Evolutionary conservation across 2,888 invertebrate genomes (phyloP).

Genomic region (Troides aeacus): DNA sequence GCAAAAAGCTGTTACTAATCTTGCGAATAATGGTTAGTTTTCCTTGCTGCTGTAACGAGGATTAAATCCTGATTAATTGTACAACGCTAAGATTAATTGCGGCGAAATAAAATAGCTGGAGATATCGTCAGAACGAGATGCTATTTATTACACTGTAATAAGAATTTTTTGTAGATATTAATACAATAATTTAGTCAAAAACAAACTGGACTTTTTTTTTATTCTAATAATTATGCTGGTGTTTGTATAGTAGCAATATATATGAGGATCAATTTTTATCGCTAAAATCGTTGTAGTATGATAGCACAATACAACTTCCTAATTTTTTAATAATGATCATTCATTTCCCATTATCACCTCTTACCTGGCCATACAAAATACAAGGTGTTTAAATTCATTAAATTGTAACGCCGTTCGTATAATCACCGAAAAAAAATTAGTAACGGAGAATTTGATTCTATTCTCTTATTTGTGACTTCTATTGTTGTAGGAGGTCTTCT

Average conservation of each 20-base stretch:
- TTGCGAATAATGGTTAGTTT: constrained; percentile 11
- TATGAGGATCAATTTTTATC: no score
- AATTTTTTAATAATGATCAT: no score
- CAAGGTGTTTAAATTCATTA: no score
- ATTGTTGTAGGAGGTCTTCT: no score
- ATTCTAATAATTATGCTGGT: background rate
- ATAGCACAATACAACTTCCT: no score
- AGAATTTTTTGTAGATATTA: background rate
- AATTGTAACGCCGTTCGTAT: no score
- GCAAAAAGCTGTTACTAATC: constrained; percentile 12
- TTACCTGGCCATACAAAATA: no score
- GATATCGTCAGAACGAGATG: constrained; percentile 8
- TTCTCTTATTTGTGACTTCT: no score
- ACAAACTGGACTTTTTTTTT: background rate
- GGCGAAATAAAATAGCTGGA: constrained; percentile 21
- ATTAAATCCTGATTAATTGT: constrained; percentile 27
- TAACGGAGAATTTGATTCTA: no score
- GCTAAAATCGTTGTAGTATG: no score
- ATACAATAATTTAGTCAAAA: background rate
- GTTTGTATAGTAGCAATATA: background rate
- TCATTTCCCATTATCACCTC: no score
- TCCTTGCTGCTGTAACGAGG: constrained; percentile 16
- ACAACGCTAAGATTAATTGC: constrained; percentile 22
- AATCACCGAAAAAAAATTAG: no score
- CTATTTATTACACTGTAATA: constrained; percentile 14